Conservation (phyloP, 2,797 vertebrate species). For the Margarornis squamiger region DNA sequence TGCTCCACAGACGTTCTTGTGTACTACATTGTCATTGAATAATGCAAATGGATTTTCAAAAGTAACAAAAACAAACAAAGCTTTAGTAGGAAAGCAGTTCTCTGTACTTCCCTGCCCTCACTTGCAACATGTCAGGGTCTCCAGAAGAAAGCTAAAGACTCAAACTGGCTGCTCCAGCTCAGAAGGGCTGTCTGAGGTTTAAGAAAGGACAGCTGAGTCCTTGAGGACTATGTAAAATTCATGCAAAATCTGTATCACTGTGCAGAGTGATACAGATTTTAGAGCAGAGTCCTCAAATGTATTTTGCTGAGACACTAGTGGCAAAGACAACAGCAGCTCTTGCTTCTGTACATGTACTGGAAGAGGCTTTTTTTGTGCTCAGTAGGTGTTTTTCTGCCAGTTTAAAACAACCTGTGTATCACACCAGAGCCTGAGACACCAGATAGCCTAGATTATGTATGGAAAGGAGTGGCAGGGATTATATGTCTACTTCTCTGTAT, state of each 20-base stretch:
- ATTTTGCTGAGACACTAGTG: not conserved
- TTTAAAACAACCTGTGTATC: not conserved
- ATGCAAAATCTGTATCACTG: not conserved
- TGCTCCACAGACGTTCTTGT: not conserved
- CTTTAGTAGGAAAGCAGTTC: not conserved
- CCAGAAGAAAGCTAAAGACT: not conserved
- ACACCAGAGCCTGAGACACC: not conserved
- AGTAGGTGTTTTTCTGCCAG: not conserved
- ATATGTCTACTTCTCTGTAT: not conserved
- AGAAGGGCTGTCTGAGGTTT: not conserved
- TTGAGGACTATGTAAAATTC: not conserved
- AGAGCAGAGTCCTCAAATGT: not conserved
- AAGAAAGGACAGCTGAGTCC: not conserved
- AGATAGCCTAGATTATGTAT: not conserved
- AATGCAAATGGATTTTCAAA: not conserved
- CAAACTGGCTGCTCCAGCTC: not conserved
- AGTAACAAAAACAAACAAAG: not conserved
- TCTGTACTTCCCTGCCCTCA: not conserved
- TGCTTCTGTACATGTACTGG: not conserved
- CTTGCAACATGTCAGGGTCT: not conserved
- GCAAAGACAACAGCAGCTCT: not conserved
- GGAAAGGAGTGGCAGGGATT: not conserved
- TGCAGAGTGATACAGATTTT: not conserved
- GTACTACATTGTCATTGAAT: rapidly evolving
- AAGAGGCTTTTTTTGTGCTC: not conserved